Base-by-base conservation (phyloP, 2,113 vertebrate genomes). In the Cinclus cinclus region DNA sequence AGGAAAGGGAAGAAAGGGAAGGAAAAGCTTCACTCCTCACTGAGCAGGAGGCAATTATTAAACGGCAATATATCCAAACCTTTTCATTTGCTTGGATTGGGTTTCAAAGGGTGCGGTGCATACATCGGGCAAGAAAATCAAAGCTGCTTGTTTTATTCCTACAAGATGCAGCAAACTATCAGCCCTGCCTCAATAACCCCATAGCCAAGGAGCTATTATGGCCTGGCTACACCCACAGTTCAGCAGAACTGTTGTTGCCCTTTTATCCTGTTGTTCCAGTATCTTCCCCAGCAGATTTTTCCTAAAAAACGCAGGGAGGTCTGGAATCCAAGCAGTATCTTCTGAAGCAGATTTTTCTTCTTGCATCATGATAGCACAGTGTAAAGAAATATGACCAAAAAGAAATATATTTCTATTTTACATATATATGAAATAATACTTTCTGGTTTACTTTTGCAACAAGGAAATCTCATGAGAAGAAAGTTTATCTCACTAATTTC, bases 31-130 rank as follows among this genome's bases (percentile, higher is more conserved):
- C 6, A 7, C 30, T 95, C 33, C n/a, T 95, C 33, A 18, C 35
- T 69, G 39, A 73, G 68, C 59, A 68, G 35, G 76, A 79, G 90
- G 80, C 70, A 53, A 62, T 95, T 96, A 93, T 95, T 96, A 92
- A 94, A 93, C 42, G 89, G 71, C 60, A 94, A 59, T 78, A 60
- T 47, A 92, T 24, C 69, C 44, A 94, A 56, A 46, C 39, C 82
- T 90, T 94, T 96, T 59, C 44, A 70, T 90, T 83, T 88, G 49
- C 39, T 92, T 93, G 47, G 37, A 33, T 71, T 67, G 50, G 77
- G 63, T 93, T 91, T 94, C 75, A 95, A 93, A 94, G 42, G 27
- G 62, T 77, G 46, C 3, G 0, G 37, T 30, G 46, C 35, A n/a
- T 3, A 14, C 27, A 44, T 13, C 8, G 23, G 71, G 21, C 78